These are phyloP conservation scores for Accipiter cooperii DNA, from an alignment of 2,113 vertebrate species.

Conservation along the genomic window DNA sequence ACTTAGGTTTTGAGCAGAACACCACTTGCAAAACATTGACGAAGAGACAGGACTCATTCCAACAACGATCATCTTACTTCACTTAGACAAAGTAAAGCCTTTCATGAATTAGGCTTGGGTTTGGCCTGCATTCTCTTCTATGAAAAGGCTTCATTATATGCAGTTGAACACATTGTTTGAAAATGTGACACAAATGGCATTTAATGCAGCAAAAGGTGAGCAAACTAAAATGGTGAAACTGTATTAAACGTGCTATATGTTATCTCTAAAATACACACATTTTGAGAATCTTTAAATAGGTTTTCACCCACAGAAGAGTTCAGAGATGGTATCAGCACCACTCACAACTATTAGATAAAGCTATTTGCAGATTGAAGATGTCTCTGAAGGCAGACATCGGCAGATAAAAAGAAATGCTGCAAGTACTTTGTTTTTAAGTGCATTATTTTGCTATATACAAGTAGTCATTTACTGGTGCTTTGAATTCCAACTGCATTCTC, in stretches of 20 bases:
- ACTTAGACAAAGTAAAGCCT: background rate
- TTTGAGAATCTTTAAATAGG: background rate
- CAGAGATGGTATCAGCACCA: background rate
- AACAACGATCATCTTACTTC: background rate
- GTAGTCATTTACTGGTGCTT: background rate
- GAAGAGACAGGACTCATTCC: background rate
- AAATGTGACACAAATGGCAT: background rate
- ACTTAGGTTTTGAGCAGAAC: background rate
- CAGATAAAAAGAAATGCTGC: background rate
- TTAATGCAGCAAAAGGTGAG: background rate
- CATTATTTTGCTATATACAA: background rate
- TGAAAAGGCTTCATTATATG: slow-evolving; percentile 7
- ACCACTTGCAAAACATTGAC: background rate
- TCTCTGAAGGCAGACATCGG: background rate
- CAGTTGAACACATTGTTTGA: background rate
- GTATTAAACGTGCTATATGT: background rate
- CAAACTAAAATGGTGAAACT: background rate
- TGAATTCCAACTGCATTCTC: background rate
- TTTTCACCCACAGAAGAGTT: background rate
- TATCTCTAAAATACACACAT: background rate
- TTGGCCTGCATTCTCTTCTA: background rate
- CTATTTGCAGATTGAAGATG: background rate
- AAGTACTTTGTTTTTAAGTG: background rate
- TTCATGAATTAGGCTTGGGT: background rate
- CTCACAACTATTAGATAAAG: background rate